A percentile compares a stretch with the other conserved stretches of the same genome.
These are phyloP conservation scores for Lagopus leucura DNA, from an alignment of 2,113 vertebrate genomes.

Conservation along the genomic window DNA sequence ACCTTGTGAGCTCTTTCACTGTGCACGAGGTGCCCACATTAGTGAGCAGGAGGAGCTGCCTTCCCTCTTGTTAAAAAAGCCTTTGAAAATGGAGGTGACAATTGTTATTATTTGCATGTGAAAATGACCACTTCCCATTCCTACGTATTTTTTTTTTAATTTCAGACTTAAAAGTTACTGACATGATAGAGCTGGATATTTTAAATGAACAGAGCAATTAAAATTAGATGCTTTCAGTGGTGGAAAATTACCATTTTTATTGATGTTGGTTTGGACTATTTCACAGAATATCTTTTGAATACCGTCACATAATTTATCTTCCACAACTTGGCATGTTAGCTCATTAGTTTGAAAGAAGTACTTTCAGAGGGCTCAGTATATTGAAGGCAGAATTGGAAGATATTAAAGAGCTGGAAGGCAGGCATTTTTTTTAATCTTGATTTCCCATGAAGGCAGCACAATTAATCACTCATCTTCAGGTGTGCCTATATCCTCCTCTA, in stretches of 20 bases:
- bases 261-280: constrained; percentile 20
- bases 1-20: not conserved
- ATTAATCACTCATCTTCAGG: not conserved
- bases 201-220: constrained; percentile 39
- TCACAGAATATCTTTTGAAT: constrained; percentile 15
- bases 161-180: constrained; percentile 27
- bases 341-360: constrained; percentile 36
- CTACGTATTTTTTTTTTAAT: not conserved
- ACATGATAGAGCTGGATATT: not conserved
- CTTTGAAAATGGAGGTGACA: not conserved
- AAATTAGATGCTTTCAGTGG: constrained; percentile 27
- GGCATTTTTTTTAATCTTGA: not conserved
- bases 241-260: constrained; percentile 57
- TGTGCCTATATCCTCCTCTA: not conserved
- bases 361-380: not conserved
- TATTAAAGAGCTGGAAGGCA: not conserved
- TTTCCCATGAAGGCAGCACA: not conserved
- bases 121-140: not conserved
- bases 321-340: not conserved
- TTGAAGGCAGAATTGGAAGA: not conserved
- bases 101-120: constrained; percentile 9
- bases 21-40: not conserved
- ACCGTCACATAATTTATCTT: constrained; percentile 15
- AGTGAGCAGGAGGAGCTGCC: not conserved
- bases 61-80: too few relatives aligned